A percentile compares a stretch with the other conserved stretches of the same genome.
Evolutionary conservation across 1,140 invertebrate species (phyloP).

Genomic region (Goniozus legneri): DNA sequence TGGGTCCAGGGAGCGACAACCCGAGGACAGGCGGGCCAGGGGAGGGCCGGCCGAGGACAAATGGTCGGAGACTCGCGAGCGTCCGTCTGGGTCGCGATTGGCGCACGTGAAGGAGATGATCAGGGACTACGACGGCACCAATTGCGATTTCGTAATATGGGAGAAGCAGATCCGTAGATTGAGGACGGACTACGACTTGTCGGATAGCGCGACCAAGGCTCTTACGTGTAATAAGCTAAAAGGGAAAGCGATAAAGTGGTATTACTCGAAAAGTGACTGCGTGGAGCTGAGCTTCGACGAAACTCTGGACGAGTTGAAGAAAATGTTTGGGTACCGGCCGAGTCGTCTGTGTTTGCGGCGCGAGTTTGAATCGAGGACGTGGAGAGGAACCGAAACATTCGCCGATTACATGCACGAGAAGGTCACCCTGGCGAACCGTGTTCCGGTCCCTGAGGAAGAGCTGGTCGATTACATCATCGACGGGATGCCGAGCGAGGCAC

Average conservation of each 20-base stretch:
- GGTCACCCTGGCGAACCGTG: background rate
- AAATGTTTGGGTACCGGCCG: background rate
- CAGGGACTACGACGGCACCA: background rate
- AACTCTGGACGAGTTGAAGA: background rate
- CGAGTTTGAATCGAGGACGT: background rate
- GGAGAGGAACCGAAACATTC: background rate
- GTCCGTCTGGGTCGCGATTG: too few species aligned
- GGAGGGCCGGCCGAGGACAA: too few species aligned
- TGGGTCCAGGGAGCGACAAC: too few species aligned
- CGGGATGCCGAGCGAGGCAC: background rate
- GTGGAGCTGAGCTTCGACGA: background rate
- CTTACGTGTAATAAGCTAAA: background rate
- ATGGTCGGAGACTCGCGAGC: too few species aligned
- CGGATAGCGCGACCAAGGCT: background rate
- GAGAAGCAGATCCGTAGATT: background rate
- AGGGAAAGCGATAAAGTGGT: background rate
- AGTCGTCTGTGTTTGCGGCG: background rate
- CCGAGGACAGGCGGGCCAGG: too few species aligned
- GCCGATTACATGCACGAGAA: background rate
- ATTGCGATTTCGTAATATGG: background rate
- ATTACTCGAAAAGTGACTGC: background rate
- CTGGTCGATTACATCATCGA: background rate
- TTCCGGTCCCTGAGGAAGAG: background rate
- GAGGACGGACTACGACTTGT: background rate
- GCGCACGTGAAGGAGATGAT: background rate